phyloP scores from a whole-genome alignment of 2,797 vertebrate species.

The Periparus ater region DNA sequence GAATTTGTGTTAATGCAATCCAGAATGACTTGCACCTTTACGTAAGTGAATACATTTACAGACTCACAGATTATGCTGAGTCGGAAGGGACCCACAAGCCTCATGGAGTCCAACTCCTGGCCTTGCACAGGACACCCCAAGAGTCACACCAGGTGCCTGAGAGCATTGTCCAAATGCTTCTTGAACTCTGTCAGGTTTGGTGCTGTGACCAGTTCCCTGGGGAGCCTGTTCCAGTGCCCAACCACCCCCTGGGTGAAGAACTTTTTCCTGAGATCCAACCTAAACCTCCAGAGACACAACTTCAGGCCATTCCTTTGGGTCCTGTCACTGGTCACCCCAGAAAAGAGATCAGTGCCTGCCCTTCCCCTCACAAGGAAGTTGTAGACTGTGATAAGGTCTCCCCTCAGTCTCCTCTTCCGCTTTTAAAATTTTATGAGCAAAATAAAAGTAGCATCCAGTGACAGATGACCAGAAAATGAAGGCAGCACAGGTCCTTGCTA shows the following conservation, averaged over 20 bases:
- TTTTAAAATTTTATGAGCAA: background rate
- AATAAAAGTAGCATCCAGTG: background rate
- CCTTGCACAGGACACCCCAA: background rate
- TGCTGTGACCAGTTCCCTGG: background rate
- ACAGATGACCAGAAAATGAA: background rate
- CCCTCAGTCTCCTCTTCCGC: background rate
- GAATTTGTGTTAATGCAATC: background rate
- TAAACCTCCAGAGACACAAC: background rate
- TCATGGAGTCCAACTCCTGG: background rate
- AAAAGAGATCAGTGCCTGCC: background rate
- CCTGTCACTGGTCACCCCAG: background rate
- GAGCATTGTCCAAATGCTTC: background rate
- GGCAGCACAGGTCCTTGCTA: background rate
- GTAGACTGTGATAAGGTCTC: background rate
- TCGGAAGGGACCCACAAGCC: background rate
- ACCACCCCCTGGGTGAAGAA: accelerated
- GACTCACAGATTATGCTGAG: background rate
- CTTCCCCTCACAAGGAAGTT: background rate
- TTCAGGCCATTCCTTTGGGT: accelerated
- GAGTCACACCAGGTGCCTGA: background rate
- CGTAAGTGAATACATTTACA: background rate
- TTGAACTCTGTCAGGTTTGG: background rate
- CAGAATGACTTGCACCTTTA: background rate
- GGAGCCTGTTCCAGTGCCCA: background rate
- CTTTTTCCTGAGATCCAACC: background rate